phyloP scores from a whole-genome alignment of 2,888 invertebrate species.

The Ennomos fuscantarius region DNA sequence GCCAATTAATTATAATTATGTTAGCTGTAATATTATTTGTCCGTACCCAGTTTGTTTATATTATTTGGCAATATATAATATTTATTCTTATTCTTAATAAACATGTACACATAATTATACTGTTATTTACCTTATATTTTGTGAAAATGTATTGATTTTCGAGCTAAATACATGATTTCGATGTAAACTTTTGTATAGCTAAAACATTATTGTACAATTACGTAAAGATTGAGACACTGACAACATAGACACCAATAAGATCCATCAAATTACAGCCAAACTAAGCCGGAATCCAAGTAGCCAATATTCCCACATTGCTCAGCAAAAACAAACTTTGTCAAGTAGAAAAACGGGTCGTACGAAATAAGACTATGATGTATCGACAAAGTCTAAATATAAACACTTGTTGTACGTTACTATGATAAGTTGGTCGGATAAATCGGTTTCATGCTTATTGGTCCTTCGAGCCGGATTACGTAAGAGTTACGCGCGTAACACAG shows the following conservation, averaged over 20 bases:
- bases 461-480: slow-evolving; percentile 45
- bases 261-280: slow-evolving; percentile 17
- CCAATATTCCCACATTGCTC: slow-evolving; percentile 19
- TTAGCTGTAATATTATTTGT: too few relatives aligned
- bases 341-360: slow-evolving; percentile 34
- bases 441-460: slow-evolving; percentile 50
- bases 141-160: too few relatives aligned
- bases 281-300: slow-evolving; percentile 7
- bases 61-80: too few relatives aligned
- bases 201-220: too few relatives aligned
- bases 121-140: too few relatives aligned
- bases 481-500: slow-evolving; percentile 42
- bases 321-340: slow-evolving; percentile 31
- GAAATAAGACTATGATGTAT: slow-evolving; percentile 39
- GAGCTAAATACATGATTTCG: too few relatives aligned
- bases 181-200: too few relatives aligned
- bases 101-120: too few relatives aligned
- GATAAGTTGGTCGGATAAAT: slow-evolving; percentile 47
- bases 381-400: slow-evolving; percentile 40
- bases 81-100: too few relatives aligned
- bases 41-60: too few relatives aligned
- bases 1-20: too few relatives aligned
- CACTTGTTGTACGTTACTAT: slow-evolving; percentile 38
- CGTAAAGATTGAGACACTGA: not conserved
- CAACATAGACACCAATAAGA: slow-evolving; percentile 12